Percentiles rank a stretch among this genome's conserved stretches.
These are phyloP conservation scores for Talpa occidentalis DNA, from an alignment of 2,113 vertebrate species.

Conservation along the genomic window DNA sequence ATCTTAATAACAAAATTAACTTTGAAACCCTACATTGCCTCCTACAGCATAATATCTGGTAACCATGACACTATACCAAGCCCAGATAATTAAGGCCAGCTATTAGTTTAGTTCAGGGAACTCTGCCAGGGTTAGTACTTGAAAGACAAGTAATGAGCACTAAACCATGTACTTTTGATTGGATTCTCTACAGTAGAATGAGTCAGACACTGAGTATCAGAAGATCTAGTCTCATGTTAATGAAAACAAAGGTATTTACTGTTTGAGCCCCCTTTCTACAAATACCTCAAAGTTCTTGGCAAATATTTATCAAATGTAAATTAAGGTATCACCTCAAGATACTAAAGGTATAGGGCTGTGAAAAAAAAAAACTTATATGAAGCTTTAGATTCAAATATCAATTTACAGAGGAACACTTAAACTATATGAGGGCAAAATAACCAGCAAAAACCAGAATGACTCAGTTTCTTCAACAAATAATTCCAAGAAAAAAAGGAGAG, in stretches of 20 bases:
- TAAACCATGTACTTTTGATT: not conserved
- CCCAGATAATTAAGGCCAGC: slow-evolving; percentile 6
- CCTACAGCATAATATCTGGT: not conserved
- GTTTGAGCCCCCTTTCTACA: not conserved
- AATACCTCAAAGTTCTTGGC: not conserved
- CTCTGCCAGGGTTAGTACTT: not conserved
- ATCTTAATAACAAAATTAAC: not conserved
- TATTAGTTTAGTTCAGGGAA: not conserved
- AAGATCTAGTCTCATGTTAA: slow-evolving; percentile 49
- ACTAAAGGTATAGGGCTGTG: not conserved
- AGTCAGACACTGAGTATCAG: slow-evolving; percentile 48
- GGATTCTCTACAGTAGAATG: slow-evolving; percentile 34
- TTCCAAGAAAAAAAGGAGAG: not conserved
- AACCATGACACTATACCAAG: not conserved
- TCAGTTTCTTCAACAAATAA: slow-evolving; percentile 23
- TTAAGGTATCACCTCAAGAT: slow-evolving; percentile 18
- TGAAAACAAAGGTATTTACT: slow-evolving; percentile 53
- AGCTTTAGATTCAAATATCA: not conserved
- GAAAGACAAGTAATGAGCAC: slow-evolving; percentile 52
- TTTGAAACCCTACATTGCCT: not conserved
- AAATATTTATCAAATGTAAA: slow-evolving; percentile 51
- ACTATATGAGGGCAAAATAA: not conserved
- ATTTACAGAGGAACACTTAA: not conserved
- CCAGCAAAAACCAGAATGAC: slow-evolving; percentile 30
- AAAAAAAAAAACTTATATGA: not conserved